Conservation (phyloP, 1,140 invertebrate genomes). For the Caenorhabditis elegans region WBcel235 BX284605.5:9862501-9863000, state of each 20-base stretch:
- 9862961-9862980: background rate
- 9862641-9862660: background rate
- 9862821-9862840: background rate
- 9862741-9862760: slow-evolving; percentile 1
- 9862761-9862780: background rate
- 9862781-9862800: background rate
- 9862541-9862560: background rate
- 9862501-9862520: no score
- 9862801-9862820: background rate
- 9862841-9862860: background rate
- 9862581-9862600: background rate
- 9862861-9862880: background rate
- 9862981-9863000: no score
- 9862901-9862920: background rate
- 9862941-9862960: no score
- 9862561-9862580: no score
- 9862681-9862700: background rate
- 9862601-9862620: background rate
- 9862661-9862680: background rate
- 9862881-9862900: background rate
- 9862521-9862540: background rate
- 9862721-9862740: background rate
- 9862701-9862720: slow-evolving; percentile 6
- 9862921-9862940: no score
- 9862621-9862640: background rate